A percentile compares a stretch with the other conserved stretches of the same genome.
Conservation (phyloP, 2,113 vertebrate genomes). For the Danio rerio region DNA sequence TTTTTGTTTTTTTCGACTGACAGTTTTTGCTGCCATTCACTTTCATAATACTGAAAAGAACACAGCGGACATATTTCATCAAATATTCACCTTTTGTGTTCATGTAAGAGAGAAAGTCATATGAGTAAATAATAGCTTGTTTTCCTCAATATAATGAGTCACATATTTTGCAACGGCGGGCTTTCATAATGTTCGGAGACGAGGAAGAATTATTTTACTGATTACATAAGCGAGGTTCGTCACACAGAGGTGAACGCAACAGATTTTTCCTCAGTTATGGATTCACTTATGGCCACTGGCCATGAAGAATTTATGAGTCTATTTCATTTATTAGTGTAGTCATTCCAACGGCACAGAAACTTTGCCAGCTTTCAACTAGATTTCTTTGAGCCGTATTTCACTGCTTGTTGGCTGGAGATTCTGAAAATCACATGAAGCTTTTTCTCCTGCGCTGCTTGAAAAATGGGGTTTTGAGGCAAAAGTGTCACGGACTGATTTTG, state of each 20-base stretch:
- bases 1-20: neutral
- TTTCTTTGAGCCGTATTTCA: conserved; percentile 52
- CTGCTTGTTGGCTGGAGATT: conserved; percentile 36
- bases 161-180: conserved; percentile 1
- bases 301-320: conserved; percentile 55
- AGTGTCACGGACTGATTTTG: conserved; percentile 30
- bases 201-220: conserved; percentile 49
- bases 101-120: neutral
- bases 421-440: conserved; percentile 48
- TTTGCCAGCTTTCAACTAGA: conserved; percentile 48
- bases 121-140: neutral
- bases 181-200: conserved; percentile 40
- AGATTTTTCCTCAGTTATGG: conserved; percentile 47
- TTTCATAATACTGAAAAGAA: neutral
- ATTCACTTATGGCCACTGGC: conserved; percentile 50
- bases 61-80: neutral
- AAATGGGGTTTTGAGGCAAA: conserved; percentile 49
- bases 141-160: conserved; percentile 15
- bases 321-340: conserved; percentile 60
- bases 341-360: conserved; percentile 50
- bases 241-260: conserved; percentile 30
- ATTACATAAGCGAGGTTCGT: conserved; percentile 46
- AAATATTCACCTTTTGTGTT: neutral
- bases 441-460: conserved; percentile 42
- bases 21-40: neutral